Conservation (phyloP, 2,888 invertebrate genomes). For the Drosophila gaucha region DNA sequence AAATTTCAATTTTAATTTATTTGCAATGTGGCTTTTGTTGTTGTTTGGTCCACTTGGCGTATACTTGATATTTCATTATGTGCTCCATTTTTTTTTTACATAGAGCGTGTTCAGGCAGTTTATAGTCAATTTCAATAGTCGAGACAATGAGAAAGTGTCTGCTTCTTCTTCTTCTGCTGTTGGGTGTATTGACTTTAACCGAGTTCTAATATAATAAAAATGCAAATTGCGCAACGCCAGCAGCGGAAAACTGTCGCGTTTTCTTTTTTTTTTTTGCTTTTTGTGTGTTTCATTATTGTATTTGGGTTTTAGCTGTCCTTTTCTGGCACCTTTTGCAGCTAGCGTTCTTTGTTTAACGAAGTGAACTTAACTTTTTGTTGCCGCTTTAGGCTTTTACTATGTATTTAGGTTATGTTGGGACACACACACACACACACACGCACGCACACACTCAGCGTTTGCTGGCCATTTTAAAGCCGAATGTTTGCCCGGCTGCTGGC, state of each 20-base stretch:
- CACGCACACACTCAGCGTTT: background rate
- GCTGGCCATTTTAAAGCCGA: constrained; percentile 35
- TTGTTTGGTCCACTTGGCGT: constrained; percentile 52
- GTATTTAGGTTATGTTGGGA: constrained; percentile 48
- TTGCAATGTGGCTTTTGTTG: constrained; percentile 18
- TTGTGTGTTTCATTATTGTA: background rate
- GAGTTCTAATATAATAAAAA: constrained; percentile 80
- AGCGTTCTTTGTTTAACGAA: constrained; percentile 52
- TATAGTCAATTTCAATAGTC: constrained; percentile 56
- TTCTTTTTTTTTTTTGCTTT: constrained; percentile 7
- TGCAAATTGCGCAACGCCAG: constrained; percentile 74
- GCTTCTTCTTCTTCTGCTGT: constrained; percentile 9
- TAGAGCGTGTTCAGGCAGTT: constrained; percentile 18
- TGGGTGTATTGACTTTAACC: constrained; percentile 73
- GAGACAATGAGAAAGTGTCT: constrained; percentile 50
- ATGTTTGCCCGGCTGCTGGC: constrained; percentile 17
- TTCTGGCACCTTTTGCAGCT: constrained; percentile 5
- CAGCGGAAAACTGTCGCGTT: constrained; percentile 53
- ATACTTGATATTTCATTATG: constrained; percentile 61
- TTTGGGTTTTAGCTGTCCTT: background rate
- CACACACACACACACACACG: constrained; percentile 5
- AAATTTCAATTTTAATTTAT: constrained; percentile 57
- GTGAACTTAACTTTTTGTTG: constrained; percentile 63
- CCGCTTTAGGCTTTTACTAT: constrained; percentile 47
- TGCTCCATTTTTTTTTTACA: constrained; percentile 29